These are phyloP conservation scores for Frieseomelitta varia DNA, from an alignment of 1,140 invertebrate species.

Conservation along the genomic window DNA sequence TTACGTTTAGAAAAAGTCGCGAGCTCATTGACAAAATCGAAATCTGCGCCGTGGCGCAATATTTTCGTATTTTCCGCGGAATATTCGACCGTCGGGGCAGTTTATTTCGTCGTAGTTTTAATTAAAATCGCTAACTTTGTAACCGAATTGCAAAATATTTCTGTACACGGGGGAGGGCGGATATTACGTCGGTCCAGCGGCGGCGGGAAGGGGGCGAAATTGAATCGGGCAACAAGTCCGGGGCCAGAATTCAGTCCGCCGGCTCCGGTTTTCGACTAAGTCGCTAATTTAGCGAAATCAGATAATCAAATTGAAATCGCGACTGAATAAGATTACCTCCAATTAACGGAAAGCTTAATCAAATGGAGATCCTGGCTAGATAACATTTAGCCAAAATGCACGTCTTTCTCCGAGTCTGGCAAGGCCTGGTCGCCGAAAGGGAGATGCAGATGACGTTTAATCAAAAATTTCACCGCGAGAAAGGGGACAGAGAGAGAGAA, in stretches of 20 bases:
- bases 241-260: neutral
- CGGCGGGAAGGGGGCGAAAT: too few relatives aligned
- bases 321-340: neutral
- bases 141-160: constrained; percentile 3
- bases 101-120: neutral
- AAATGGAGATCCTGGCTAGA: neutral
- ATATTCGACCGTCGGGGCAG: neutral
- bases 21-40: neutral
- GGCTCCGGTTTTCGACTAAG: neutral
- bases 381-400: neutral
- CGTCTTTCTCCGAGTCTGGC: neutral
- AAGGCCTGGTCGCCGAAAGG: neutral
- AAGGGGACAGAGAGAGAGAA: neutral
- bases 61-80: neutral
- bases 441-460: constrained; percentile 18
- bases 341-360: neutral
- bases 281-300: neutral
- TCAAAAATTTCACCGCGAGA: constrained; percentile 12
- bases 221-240: neutral
- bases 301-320: neutral
- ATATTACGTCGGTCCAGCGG: neutral
- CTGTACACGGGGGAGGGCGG: neutral
- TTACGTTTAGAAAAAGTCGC: neutral
- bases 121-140: neutral
- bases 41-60: neutral